Base-by-base conservation (phyloP, 2,888 invertebrate genomes). In the Drosophila lacicola region DNA sequence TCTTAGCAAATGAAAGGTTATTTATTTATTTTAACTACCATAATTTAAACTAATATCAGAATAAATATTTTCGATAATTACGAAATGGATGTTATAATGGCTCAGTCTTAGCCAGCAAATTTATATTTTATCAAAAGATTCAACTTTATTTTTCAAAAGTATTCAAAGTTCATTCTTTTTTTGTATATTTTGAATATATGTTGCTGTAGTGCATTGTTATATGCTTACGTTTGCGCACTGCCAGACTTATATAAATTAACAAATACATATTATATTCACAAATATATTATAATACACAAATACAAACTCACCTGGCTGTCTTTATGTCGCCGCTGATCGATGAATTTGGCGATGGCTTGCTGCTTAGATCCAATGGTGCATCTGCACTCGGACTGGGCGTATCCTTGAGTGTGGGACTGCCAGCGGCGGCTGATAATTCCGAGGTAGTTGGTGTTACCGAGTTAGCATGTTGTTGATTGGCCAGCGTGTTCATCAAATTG, bases 291-390 rank as follows among this genome's bases (percentile, higher is more conserved):
- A 17, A 17, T 17, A 17, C 17, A 17, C 17, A 17, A 17, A 17
- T 17, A 17, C 4, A 10, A 11, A 83, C 90, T 86, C 58, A 91
- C 91, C 96, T 96, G 94, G 94, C 95, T 95, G 96, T 92, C 92
- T 96, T 94, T 78, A 93, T 92, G 90, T 94, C 94, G 65, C 92
- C 91, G 84, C 91, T 90, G 66, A 90, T 90, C 84, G 91, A 91
- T 89, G 91, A 92, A 81, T 91, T 92, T 75, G 94, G 94, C 76
- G 94, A 95, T 90, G 94, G 96, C 94, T 95, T 97, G 91, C 96
- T 96, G 93, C 97, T 97, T 90, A 97, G 95, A 94, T 97, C 97
- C 89, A 97, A 94, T 19, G 97, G 97, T 67, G 90, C 90, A 90
- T 93, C 83, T 49, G 71, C 92, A 91, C 90, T 92, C 76, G 93